A percentile compares a stretch with the other conserved stretches of the same genome.
These are phyloP conservation scores for Oceanodroma tethys DNA, from an alignment of 2,113 vertebrate genomes.

Conservation along the genomic window DNA sequence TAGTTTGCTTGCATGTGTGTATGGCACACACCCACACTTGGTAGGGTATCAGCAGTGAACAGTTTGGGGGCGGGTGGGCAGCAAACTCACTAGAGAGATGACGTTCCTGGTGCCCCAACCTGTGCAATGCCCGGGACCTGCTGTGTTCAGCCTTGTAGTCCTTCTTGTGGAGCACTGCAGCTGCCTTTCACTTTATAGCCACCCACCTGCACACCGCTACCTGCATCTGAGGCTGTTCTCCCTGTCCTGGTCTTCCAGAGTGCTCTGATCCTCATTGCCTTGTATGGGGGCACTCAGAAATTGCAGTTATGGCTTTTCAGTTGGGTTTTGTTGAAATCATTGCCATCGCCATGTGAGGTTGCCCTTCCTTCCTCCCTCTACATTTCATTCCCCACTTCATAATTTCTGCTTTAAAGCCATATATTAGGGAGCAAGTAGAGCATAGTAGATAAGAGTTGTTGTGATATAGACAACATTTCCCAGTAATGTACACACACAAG, in stretches of 20 bases:
- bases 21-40: not conserved
- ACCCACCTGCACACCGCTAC: not conserved
- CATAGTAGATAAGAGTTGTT: not conserved
- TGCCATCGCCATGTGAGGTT: not conserved
- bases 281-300: not conserved
- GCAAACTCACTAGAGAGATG: not conserved
- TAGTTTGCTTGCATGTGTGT: not conserved
- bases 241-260: not conserved
- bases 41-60: not conserved
- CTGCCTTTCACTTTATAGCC: not conserved
- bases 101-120: not conserved
- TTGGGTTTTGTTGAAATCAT: not conserved
- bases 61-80: not conserved
- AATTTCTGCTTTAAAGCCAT: not conserved
- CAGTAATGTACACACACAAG: not conserved
- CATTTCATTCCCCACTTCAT: not conserved
- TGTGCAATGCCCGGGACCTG: not conserved
- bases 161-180: not conserved
- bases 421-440: not conserved
- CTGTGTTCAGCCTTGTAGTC: not conserved
- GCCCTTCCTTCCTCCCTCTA: not conserved
- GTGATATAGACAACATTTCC: not conserved
- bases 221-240: not conserved
- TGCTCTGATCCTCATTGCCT: not conserved
- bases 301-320: not conserved